Evolutionary conservation across 2,797 vertebrate genomes (phyloP), one percentile per base, ranked within the genome.

Genomic region (Trachops cirrhosus): DNA sequence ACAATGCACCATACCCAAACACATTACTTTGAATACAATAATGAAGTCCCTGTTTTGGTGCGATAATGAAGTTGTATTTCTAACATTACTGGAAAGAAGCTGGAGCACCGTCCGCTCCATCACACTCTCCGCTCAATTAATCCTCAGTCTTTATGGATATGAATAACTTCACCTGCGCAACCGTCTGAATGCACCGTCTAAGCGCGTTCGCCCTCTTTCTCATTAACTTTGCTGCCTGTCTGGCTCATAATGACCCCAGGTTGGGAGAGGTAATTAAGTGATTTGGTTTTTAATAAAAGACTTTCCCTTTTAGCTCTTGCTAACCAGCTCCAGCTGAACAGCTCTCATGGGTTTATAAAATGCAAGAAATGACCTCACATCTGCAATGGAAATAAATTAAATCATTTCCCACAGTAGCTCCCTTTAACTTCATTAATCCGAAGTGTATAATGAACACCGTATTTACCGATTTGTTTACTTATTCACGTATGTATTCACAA

Each of bases 211-310:
- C 32, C 48, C 67, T 73, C 26, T 46, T 89, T 95, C 57, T 97
- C 96, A 95, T 92, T 96, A 96, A 94, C 50, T 89, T 64, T 80
- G 15, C 70, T 90, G 50, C 82, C 59, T 95, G 70, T 84, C 52
- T 26, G 85, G 59, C 52, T 88, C 34, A 41, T 71, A 86, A 92
- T 88, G 93, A 96, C 80, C 82, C 67, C 73, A 71, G 77, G 78
- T 85, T 96, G 64, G 67, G 37, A 93, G 70, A 88, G 2, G 37
- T 93, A 91, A 97, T 96, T 95, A 96, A 96, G 41, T 57, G 74
- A 93, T 94, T 96, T 93, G 54, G 18, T 93, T 94, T 93, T 94
- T 93, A 97, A 96, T 97, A 90, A 96, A 93, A 93, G 34, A 37
- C 10, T 39, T 86, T 89, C 32, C 29, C 68, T 75, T 94, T 82